Percentiles rank a stretch among this genome's conserved stretches.
These are phyloP conservation scores for Burhinus oedicnemus DNA, from an alignment of 2,113 vertebrate genomes.

Conservation along the genomic window DNA sequence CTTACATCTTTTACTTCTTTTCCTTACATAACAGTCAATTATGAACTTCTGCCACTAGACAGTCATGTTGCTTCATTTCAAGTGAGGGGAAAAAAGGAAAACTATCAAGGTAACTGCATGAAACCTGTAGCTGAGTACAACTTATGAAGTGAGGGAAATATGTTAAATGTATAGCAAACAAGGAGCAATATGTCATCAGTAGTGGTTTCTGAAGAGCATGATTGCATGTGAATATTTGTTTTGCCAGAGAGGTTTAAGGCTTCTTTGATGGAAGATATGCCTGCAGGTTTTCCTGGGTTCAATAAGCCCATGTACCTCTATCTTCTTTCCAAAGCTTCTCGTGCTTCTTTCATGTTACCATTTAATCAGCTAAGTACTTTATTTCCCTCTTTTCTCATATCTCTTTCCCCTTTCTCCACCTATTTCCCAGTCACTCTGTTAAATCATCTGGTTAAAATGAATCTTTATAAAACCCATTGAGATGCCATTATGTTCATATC, in stretches of 20 bases:
- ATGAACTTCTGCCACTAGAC: neutral
- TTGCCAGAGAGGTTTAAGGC: neutral
- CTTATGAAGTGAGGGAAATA: neutral
- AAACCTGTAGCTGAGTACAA: neutral
- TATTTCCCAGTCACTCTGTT: neutral
- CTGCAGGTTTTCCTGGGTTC: neutral
- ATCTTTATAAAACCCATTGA: neutral
- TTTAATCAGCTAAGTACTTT: neutral
- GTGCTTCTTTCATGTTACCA: neutral
- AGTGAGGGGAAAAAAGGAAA: neutral
- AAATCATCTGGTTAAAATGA: conserved; percentile 12
- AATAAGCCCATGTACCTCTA: neutral
- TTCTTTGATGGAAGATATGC: neutral
- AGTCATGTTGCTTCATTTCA: neutral
- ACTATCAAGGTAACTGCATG: neutral
- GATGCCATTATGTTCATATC: neutral
- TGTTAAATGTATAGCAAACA: neutral
- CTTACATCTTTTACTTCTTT: neutral
- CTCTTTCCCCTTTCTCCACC: neutral
- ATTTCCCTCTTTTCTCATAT: neutral
- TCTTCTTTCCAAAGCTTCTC: neutral
- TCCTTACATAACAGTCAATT: neutral
- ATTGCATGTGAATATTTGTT: neutral
- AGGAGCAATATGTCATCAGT: neutral
- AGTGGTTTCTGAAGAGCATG: neutral